Evolutionary conservation across 2,888 invertebrate genomes (phyloP).

Genomic region (Adineta ricciae): DNA sequence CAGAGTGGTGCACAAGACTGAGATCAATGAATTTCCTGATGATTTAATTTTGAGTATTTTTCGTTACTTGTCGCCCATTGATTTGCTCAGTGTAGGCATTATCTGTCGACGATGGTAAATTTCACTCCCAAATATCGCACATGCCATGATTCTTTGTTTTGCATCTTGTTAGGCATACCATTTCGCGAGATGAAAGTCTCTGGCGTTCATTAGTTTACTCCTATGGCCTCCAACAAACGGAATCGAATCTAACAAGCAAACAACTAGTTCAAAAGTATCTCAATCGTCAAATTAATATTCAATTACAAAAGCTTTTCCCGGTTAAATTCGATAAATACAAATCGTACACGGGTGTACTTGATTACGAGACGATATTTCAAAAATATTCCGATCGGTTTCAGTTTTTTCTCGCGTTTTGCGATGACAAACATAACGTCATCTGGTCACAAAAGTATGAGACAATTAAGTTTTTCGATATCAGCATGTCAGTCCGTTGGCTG

Average conservation of each 20-base stretch:
- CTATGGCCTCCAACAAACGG: neutral
- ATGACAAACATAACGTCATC: conserved; percentile 8
- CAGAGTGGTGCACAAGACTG: neutral
- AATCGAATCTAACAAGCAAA: neutral
- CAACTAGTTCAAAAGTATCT: neutral
- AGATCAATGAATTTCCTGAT: neutral
- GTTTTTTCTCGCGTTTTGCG: neutral
- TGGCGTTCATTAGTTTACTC: neutral
- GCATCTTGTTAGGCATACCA: neutral
- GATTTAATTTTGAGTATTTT: neutral
- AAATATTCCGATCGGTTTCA: neutral
- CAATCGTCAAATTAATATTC: neutral
- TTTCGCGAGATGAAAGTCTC: neutral
- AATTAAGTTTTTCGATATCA: neutral
- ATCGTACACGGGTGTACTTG: neutral
- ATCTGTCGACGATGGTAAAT: conserved; percentile 16
- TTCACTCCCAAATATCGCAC: too few relatives aligned
- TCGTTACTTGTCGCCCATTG: neutral
- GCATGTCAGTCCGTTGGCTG: neutral
- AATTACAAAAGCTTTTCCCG: neutral
- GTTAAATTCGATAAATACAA: neutral
- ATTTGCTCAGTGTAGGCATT: neutral
- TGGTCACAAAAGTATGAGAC: neutral
- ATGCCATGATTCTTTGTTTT: too few relatives aligned
- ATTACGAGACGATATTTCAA: neutral